A percentile compares a stretch with the other conserved stretches of the same genome.
These are phyloP conservation scores for Cerastis rubricosa DNA, from an alignment of 2,888 invertebrate genomes.

Conservation along the genomic window DNA sequence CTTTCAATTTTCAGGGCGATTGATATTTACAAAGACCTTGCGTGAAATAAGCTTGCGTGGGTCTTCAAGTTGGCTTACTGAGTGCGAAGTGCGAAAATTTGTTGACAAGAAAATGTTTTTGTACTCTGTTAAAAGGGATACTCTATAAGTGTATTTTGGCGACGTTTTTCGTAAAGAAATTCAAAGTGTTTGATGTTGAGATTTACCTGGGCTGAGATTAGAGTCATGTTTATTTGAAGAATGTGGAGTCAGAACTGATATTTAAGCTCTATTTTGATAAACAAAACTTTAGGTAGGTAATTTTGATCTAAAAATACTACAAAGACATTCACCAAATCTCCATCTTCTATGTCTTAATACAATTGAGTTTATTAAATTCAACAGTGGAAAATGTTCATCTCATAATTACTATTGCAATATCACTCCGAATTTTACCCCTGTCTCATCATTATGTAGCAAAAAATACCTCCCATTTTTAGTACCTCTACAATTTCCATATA, in stretches of 20 bases:
- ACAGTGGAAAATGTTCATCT: neutral
- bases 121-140: slow-evolving; percentile 18
- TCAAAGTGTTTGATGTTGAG: slow-evolving; percentile 23
- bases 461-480: slow-evolving; percentile 8
- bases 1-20: slow-evolving; percentile 34
- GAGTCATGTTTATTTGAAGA: slow-evolving; percentile 6
- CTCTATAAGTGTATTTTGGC: slow-evolving; percentile 17
- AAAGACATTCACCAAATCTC: neutral
- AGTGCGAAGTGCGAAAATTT: slow-evolving; percentile 32
- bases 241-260: neutral
- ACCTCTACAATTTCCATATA: slow-evolving; percentile 10
- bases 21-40: slow-evolving; percentile 40
- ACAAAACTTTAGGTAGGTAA: neutral
- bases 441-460: neutral
- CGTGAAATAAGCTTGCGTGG: slow-evolving; percentile 42
- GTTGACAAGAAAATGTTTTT: slow-evolving; percentile 28
- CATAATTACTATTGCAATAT: neutral
- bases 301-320: neutral
- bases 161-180: slow-evolving; percentile 14
- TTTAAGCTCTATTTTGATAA: neutral
- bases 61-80: slow-evolving; percentile 9
- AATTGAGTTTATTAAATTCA: neutral
- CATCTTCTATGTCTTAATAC: neutral
- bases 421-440: neutral
- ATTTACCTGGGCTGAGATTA: neutral